A percentile compares a stretch with the other conserved stretches of the same genome.
Evolutionary conservation across 2,113 vertebrate genomes (phyloP).

Genomic region (Uria lomvia): DNA sequence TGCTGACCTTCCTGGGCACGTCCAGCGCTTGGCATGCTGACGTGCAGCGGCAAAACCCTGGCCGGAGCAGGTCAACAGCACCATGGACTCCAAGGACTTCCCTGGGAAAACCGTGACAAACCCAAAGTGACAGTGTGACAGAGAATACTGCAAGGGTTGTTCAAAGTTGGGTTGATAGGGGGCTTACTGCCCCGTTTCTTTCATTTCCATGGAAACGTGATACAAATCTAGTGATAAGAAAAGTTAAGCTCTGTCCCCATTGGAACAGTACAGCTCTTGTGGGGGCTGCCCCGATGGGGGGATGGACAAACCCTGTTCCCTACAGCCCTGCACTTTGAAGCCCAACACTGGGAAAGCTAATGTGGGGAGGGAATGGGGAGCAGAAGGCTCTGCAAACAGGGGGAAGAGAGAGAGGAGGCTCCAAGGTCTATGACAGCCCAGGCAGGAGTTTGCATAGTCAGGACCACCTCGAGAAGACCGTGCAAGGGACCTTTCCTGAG

Average conservation of each 20-base stretch:
- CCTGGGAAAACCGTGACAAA: neutral
- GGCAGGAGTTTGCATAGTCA: neutral
- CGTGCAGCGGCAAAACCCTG: rapidly evolving
- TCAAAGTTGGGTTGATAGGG: neutral
- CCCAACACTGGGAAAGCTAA: neutral
- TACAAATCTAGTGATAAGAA: neutral
- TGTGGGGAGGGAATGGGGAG: too few species aligned
- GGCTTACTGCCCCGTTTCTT: neutral
- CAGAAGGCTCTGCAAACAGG: neutral
- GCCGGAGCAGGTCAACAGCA: rapidly evolving
- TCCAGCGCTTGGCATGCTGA: rapidly evolving
- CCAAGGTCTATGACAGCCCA: rapidly evolving
- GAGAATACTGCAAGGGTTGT: neutral
- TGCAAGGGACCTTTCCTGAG: too few species aligned
- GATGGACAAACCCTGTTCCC: neutral
- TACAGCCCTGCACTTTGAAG: neutral
- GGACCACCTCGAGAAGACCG: neutral
- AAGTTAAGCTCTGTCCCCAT: neutral
- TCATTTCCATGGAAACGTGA: neutral
- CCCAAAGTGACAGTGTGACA: rapidly evolving
- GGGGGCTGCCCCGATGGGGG: neutral
- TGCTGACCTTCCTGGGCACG: rapidly evolving
- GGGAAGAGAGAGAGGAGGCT: neutral
- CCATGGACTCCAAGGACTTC: neutral
- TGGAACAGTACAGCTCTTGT: neutral